phyloP scores from a whole-genome alignment of 2,888 invertebrate species.

The Crossocerus cetratus region DNA sequence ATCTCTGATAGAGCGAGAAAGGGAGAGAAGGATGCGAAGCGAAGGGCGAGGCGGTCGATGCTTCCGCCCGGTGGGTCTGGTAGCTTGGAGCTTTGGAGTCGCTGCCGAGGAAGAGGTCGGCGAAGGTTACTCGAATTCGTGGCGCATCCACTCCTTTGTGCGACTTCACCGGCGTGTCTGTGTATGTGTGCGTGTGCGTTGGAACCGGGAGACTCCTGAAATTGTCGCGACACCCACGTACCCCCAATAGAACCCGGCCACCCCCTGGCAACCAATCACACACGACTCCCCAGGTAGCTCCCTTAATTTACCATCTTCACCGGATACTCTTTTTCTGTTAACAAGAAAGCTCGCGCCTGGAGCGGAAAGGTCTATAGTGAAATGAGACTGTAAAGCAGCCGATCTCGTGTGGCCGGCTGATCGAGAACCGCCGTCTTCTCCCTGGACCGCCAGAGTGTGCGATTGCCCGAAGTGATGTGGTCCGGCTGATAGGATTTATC shows the following conservation, averaged over 20 bases:
- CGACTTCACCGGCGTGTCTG: too few species aligned
- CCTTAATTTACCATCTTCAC: too few species aligned
- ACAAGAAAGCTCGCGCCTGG: conserved; percentile 10
- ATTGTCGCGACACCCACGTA: too few species aligned
- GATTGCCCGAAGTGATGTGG: conserved; percentile 34
- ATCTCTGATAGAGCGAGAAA: neutral
- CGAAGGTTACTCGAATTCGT: conserved; percentile 34
- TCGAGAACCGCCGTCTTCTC: conserved; percentile 22
- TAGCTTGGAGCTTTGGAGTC: neutral
- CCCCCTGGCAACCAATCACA: too few species aligned
- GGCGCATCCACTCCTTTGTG: conserved; percentile 8
- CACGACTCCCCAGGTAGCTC: too few species aligned
- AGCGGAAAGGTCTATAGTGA: conserved; percentile 15
- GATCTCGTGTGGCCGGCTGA: conserved; percentile 10
- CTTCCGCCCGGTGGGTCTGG: conserved; percentile 1
- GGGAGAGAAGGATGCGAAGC: neutral
- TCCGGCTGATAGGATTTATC: conserved; percentile 34
- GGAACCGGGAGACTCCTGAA: too few species aligned
- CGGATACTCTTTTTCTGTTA: conserved; percentile 10
- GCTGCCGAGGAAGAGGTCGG: conserved; percentile 10
- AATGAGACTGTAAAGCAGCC: conserved; percentile 16
- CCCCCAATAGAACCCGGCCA: too few species aligned
- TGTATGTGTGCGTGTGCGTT: too few species aligned
- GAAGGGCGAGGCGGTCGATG: conserved; percentile 16
- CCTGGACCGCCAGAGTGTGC: conserved; percentile 20